Evolutionary conservation across 30 jellyfish, hydroid and myxozoan species (phyloP).

Genomic region (Rhopilema esculentum): DNA sequence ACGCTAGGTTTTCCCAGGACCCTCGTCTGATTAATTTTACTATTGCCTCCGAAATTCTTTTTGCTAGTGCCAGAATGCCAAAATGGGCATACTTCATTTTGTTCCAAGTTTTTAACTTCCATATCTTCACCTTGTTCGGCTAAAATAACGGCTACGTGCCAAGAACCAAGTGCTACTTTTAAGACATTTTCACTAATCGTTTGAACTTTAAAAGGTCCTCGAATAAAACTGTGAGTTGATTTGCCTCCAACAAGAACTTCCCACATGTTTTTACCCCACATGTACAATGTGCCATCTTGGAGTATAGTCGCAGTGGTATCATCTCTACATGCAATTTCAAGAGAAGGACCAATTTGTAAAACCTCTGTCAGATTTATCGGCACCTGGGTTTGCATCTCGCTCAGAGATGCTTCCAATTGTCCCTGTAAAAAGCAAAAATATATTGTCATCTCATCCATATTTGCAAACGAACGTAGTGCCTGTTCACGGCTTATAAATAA

Average conservation of each 20-base stretch:
- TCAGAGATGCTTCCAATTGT: slow-evolving; percentile 14
- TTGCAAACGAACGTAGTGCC: background rate
- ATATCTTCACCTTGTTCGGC: background rate
- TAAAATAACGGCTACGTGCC: slow-evolving; percentile 67
- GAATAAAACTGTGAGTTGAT: slow-evolving; percentile 24
- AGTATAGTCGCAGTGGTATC: slow-evolving; percentile 43
- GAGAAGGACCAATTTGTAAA: background rate
- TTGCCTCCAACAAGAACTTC: slow-evolving; percentile 39
- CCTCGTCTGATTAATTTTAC: no score
- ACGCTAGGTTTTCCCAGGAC: background rate
- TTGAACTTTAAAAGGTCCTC: slow-evolving; percentile 5
- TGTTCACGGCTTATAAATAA: background rate
- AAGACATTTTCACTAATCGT: background rate
- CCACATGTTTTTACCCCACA: slow-evolving; percentile 76
- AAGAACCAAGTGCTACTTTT: slow-evolving; percentile 53
- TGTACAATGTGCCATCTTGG: slow-evolving; percentile 27
- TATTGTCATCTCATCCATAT: background rate
- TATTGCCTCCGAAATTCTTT: no score
- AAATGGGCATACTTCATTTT: no score
- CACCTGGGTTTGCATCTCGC: background rate
- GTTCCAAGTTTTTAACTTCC: background rate
- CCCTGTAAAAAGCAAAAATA: slow-evolving; percentile 30
- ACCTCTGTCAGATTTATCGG: slow-evolving; percentile 18
- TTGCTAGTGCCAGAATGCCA: no score
- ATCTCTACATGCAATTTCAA: slow-evolving; percentile 57